Conservation (phyloP, 1,140 invertebrate species). For the Drosophila melanica region DNA sequence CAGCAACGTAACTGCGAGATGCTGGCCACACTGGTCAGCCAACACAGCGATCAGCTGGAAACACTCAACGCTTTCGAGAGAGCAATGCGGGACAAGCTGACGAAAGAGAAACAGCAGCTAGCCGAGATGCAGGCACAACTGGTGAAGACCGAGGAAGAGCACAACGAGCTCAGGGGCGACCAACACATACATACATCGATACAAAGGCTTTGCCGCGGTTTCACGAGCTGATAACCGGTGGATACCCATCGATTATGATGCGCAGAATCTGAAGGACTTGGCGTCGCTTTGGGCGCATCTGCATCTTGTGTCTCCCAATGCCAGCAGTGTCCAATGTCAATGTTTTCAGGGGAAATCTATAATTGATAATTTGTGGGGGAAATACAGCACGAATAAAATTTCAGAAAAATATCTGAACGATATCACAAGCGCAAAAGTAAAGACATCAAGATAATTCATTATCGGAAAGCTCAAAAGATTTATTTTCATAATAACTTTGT, state of each 20-base stretch:
- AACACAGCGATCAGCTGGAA: slow-evolving; percentile 27
- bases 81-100: slow-evolving; percentile 20
- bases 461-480: too few species aligned
- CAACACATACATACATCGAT: slow-evolving; percentile 54
- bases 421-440: too few species aligned
- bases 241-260: slow-evolving; percentile 41
- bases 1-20: slow-evolving; percentile 35
- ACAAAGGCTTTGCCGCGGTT: slow-evolving; percentile 40
- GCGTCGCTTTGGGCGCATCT: slow-evolving; percentile 19
- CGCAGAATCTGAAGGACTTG: slow-evolving; percentile 13
- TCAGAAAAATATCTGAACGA: too few species aligned
- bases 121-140: slow-evolving; percentile 11
- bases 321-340: slow-evolving; percentile 32
- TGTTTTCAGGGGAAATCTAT: too few species aligned
- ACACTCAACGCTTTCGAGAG: slow-evolving; percentile 6
- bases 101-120: slow-evolving; percentile 17
- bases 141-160: background rate
- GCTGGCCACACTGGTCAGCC: background rate
- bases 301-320: background rate
- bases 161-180: slow-evolving; percentile 43
- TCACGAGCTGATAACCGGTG: slow-evolving; percentile 20
- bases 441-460: too few species aligned
- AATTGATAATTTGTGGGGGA: too few species aligned
- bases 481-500: too few species aligned
- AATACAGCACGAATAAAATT: too few species aligned